phyloP scores from a whole-genome alignment of 2,113 vertebrate genomes.

The Rhynchomys soricoides region DNA sequence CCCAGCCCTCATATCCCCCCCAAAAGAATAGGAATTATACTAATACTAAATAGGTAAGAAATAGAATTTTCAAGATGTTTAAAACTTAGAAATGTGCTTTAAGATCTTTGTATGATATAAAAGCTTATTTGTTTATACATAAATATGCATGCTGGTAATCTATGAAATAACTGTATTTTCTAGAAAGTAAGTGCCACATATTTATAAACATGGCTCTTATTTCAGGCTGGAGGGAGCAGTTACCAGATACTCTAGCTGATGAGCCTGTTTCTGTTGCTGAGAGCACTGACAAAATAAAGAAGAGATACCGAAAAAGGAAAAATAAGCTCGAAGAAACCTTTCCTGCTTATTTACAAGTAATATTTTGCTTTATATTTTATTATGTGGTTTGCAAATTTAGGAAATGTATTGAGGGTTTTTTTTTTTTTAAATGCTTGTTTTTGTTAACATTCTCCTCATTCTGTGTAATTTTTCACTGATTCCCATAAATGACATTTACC shows the following conservation, averaged over 20 bases:
- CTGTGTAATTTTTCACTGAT: neutral
- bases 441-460: neutral
- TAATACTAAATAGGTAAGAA: neutral
- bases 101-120: neutral
- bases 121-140: neutral
- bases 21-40: neutral
- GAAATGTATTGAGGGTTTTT: neutral
- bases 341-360: constrained; percentile 96
- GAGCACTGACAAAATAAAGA: constrained; percentile 95
- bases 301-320: constrained; percentile 98
- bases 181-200: neutral
- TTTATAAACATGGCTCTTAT: constrained; percentile 55
- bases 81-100: neutral
- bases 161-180: neutral
- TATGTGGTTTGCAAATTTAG: neutral
- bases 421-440: neutral
- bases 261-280: constrained; percentile 87
- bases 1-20: fast-evolving
- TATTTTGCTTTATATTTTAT: constrained; percentile 40
- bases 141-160: neutral
- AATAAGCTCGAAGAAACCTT: constrained; percentile 97
- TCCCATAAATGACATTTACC: neutral
- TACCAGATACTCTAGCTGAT: constrained; percentile 89
- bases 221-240: constrained; percentile 90
- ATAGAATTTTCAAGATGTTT: neutral